phyloP scores from a whole-genome alignment of 2,888 invertebrate genomes.

The Cyclophora punctaria region DNA sequence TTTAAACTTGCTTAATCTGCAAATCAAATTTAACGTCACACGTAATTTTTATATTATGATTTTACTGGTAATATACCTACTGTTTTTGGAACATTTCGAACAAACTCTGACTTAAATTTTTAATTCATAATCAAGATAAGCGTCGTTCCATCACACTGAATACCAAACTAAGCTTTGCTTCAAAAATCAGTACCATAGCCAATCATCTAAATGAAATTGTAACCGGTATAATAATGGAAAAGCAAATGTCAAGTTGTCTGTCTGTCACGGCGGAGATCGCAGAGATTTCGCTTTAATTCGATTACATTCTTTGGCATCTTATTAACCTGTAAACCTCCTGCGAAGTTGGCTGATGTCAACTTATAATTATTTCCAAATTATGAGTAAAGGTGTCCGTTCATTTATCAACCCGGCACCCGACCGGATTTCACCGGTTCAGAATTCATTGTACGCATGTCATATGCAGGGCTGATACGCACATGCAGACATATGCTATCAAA shows the following conservation, averaged over 20 bases:
- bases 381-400: background rate
- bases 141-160: too few species aligned
- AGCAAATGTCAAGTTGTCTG: slow-evolving; percentile 19
- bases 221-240: slow-evolving; percentile 26
- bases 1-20: too few species aligned
- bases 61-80: too few species aligned
- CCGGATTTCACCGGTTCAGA: background rate
- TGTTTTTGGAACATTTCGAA: too few species aligned
- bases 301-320: slow-evolving; percentile 21
- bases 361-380: background rate
- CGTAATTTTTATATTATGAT: too few species aligned
- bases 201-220: slow-evolving; percentile 12
- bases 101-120: too few species aligned
- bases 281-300: slow-evolving; percentile 15
- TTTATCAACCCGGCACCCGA: background rate
- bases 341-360: background rate
- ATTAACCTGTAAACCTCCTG: background rate
- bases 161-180: too few species aligned
- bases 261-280: slow-evolving; percentile 20
- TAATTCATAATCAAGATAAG: too few species aligned
- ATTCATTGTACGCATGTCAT: too few species aligned
- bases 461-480: too few species aligned
- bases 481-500: too few species aligned
- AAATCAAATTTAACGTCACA: too few species aligned
- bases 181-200: slow-evolving; percentile 5